These are phyloP conservation scores for Apocheima hispidaria DNA, from an alignment of 2,888 invertebrate species.

Conservation along the genomic window DNA sequence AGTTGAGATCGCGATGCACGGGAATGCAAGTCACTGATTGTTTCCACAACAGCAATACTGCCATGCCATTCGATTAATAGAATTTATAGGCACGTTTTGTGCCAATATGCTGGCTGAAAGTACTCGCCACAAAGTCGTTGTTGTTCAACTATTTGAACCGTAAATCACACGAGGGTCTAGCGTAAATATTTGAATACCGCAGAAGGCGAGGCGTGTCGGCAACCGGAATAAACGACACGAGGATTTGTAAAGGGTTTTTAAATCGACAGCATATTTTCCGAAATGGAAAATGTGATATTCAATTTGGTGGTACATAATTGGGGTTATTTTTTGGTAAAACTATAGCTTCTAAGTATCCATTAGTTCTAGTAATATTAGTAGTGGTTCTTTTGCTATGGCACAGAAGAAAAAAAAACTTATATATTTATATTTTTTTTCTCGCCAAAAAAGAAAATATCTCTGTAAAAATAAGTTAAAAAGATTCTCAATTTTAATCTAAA, in stretches of 20 bases:
- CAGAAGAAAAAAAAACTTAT: too few relatives aligned
- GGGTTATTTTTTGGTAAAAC: not conserved
- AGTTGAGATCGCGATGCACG: not conserved
- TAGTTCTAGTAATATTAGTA: too few relatives aligned
- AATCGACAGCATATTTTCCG: slow-evolving; percentile 40
- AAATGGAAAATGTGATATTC: slow-evolving; percentile 24
- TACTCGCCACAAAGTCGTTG: not conserved
- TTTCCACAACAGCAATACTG: not conserved
- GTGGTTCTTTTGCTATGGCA: too few relatives aligned
- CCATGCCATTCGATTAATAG: not conserved
- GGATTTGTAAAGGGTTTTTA: slow-evolving; percentile 61
- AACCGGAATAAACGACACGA: slow-evolving; percentile 56
- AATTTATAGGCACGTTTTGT: not conserved
- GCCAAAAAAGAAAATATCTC: too few relatives aligned
- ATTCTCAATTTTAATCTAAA: too few relatives aligned
- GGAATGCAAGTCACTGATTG: not conserved
- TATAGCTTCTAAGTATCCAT: not conserved
- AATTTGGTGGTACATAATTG: slow-evolving; percentile 3
- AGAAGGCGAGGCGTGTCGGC: slow-evolving; percentile 55
- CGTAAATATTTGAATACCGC: slow-evolving; percentile 71
- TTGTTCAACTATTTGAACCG: slow-evolving; percentile 37
- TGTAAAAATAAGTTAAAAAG: too few relatives aligned
- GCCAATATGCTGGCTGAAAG: not conserved
- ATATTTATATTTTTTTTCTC: too few relatives aligned
- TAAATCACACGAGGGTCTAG: slow-evolving; percentile 48